Evolutionary conservation across 2,113 vertebrate species (phyloP).

Genomic region (Podarcis raffonei): DNA sequence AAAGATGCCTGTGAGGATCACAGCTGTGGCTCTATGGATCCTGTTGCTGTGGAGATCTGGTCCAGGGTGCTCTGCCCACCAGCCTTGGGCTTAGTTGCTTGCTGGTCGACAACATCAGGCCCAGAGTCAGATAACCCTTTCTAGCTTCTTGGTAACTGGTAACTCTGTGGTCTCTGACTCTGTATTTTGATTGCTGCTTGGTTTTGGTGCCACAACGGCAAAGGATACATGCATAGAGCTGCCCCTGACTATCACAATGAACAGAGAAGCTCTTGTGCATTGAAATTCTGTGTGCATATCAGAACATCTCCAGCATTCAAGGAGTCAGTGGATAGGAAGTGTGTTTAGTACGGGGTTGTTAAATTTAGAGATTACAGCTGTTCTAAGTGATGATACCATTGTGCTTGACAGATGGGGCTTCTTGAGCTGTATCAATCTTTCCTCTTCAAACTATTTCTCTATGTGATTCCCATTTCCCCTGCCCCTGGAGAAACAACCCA

Average conservation of each 20-base stretch:
- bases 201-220: no score
- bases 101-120: no score
- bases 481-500: neutral
- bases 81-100: no score
- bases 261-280: neutral
- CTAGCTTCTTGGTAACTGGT: no score
- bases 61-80: no score
- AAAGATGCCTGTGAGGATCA: no score
- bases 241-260: neutral
- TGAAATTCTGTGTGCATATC: neutral
- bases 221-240: neutral
- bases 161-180: no score
- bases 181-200: no score
- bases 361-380: neutral
- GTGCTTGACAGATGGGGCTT: neutral
- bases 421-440: no score
- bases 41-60: no score
- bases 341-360: neutral
- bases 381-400: neutral
- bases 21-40: no score
- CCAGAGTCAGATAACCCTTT: no score
- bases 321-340: neutral
- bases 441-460: neutral
- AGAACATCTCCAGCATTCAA: neutral
- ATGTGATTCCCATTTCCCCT: neutral